These are phyloP conservation scores for Corapipo altera DNA, from an alignment of 2,113 vertebrate species.

Conservation along the genomic window DNA sequence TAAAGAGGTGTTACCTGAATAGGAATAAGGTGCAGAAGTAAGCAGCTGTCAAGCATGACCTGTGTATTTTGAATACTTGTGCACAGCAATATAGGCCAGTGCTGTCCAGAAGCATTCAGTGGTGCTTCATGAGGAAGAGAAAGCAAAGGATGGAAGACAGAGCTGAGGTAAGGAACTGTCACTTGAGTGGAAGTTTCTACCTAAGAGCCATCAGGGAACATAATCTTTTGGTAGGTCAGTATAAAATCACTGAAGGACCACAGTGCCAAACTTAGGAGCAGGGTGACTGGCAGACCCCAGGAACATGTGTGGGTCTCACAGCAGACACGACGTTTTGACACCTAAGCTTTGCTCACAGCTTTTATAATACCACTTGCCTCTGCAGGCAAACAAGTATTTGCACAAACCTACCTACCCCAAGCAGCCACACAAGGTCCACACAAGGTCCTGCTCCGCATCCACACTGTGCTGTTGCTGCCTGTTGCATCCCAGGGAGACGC, in stretches of 20 bases:
- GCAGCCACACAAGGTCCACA: not conserved
- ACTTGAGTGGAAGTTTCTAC: not conserved
- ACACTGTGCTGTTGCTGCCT: not conserved
- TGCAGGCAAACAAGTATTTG: not conserved
- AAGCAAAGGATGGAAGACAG: not conserved
- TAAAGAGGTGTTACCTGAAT: not conserved
- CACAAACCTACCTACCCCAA: not conserved
- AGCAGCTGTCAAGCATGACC: not conserved
- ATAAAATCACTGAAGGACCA: rapidly evolving
- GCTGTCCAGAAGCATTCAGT: not conserved
- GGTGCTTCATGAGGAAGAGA: not conserved
- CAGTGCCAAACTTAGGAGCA: not conserved
- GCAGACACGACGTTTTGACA: not conserved
- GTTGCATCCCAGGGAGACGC: not conserved
- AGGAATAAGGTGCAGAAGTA: not conserved
- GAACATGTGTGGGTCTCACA: rapidly evolving
- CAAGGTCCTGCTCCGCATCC: no score
- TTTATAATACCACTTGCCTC: not conserved
- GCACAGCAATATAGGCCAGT: not conserved
- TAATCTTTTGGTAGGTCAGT: not conserved
- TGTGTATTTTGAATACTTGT: rapidly evolving
- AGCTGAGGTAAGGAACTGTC: not conserved
- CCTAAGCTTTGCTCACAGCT: not conserved
- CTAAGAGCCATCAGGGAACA: not conserved
- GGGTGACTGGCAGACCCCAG: not conserved